phyloP scores from a whole-genome alignment of 2,797 vertebrate genomes.

The Coregonus sp. region DNA sequence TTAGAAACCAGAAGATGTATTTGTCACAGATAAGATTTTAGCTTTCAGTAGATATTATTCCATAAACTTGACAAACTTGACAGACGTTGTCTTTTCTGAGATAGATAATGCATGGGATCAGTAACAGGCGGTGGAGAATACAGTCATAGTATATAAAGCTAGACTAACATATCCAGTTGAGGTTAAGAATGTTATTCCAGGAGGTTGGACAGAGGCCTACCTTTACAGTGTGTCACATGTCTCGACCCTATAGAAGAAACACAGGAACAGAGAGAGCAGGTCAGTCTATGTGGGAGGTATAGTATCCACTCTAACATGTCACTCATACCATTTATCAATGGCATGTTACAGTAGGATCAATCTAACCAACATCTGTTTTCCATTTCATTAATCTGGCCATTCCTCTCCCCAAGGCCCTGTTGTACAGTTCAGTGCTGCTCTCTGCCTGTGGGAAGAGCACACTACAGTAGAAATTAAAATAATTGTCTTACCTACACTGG shows the following conservation, averaged over 20 bases:
- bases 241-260: constrained; percentile 85
- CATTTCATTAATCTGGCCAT: background rate
- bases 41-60: background rate
- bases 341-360: background rate
- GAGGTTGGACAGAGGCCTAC: constrained; percentile 78
- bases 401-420: constrained; percentile 1
- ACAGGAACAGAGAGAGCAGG: constrained; percentile 79
- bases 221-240: constrained; percentile 96
- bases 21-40: background rate
- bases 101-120: background rate
- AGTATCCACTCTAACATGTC: background rate
- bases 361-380: constrained; percentile 24
- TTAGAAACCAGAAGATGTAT: background rate
- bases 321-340: constrained; percentile 3
- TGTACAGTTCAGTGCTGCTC: constrained; percentile 15
- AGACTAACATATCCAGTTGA: background rate
- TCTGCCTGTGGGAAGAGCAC: background rate
- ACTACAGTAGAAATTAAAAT: background rate
- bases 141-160: background rate
- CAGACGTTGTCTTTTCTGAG: background rate
- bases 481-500: constrained; percentile 82
- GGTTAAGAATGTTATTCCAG: background rate
- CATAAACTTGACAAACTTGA: background rate
- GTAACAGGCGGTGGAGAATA: background rate
- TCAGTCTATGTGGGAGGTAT: constrained; percentile 45